Conservation (phyloP, 30 jellyfish, hydroid and myxozoan genomes). For the Aurelia aurita complex sp. Pacific region DNA sequence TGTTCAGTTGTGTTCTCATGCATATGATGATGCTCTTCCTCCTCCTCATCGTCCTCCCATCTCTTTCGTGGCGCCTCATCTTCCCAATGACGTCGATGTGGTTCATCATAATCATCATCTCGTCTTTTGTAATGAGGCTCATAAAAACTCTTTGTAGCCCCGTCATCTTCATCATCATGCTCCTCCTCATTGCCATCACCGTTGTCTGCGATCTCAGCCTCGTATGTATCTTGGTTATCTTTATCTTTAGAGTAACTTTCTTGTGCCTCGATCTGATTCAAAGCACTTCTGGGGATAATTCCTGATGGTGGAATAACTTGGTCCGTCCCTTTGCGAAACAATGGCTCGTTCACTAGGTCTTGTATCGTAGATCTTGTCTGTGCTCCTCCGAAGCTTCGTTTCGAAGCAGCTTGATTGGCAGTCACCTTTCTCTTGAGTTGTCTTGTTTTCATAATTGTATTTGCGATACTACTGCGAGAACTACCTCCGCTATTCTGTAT, state of each 20-base stretch:
- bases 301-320: constrained; percentile 31
- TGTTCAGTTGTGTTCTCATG: constrained; percentile 69
- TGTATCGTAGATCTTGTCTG: background rate
- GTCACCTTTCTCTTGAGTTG: background rate
- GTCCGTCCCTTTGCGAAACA: constrained; percentile 20
- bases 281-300: constrained; percentile 50
- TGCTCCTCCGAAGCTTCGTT: constrained; percentile 10
- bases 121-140: constrained; percentile 15
- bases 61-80: constrained; percentile 32
- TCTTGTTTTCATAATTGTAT: no score
- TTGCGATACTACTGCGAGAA: no score
- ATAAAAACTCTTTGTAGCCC: background rate
- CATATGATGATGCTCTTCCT: constrained; percentile 44
- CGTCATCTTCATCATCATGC: constrained; percentile 21
- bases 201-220: constrained; percentile 51
- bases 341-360: background rate
- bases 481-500: no score
- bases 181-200: constrained; percentile 32
- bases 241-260: background rate
- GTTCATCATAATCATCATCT: constrained; percentile 38
- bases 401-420: background rate
- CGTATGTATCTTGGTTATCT: constrained; percentile 14
- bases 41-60: constrained; percentile 65
- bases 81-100: constrained; percentile 39
- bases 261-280: constrained; percentile 54